Evolutionary conservation across 2,888 invertebrate genomes (phyloP), one percentile per base, ranked within the genome.

Genomic region (Eledona agricola): DNA sequence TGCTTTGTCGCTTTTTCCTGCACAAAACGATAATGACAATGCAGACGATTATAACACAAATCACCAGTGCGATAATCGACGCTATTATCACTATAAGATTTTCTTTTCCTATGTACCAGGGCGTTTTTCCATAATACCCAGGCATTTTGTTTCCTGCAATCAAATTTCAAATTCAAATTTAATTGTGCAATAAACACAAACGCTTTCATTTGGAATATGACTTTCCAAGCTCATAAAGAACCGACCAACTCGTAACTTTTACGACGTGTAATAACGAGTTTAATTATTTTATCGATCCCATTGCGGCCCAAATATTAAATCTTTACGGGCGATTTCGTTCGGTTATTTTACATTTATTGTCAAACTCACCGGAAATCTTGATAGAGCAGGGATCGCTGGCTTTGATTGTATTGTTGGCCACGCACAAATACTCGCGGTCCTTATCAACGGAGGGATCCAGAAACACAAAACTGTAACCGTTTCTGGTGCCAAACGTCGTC

Each of bases 1-100:
- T 87, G 64, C 85, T 85, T 40, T 87, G 86, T 66, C 91, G 82
- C 80, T 90, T 89, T 65, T 90, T 83, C 63, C 92, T 81, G 75
- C 93, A 94, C 65, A 93, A 85, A 74, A 91, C 85, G 73, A 91
- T 87, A 71, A 93, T 89, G 73, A 92, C 86, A 73, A 91, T 86
- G 72, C 93, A 90, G 72, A 91, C 86, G 75, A 91, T 86, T 78
- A 92, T 90, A 51, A 93, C 82, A 65, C 89, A 86, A 63, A 93
- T 84, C 55, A 93, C 87, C 57, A 74, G 72, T n/a, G 81, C 77
- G 57, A 89, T 79, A 58, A 87, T 80, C 23, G 83, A 83, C 40
- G 85, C 81, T 3, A 92, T 85, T 29, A 85, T 81, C 51, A 86
- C 85, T 55, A 93, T 86, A 65, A 92, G 82, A 54, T 91, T 88